Evolutionary conservation across 1,140 invertebrate genomes (phyloP).

Genomic region (Pogonomyrmex barbatus): DNA sequence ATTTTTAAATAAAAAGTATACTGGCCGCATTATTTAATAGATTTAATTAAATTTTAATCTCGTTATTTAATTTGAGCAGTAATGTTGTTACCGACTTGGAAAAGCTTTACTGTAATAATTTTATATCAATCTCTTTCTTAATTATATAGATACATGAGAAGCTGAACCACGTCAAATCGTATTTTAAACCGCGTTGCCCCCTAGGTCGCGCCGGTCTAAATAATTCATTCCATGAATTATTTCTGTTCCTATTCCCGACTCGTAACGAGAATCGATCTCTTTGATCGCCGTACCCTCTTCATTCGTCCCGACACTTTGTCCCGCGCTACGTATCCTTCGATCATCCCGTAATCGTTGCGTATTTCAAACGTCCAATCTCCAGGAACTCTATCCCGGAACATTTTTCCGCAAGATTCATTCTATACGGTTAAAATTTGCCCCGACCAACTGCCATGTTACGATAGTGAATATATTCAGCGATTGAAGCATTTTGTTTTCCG

Average conservation of each 20-base stretch:
- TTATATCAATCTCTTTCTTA: slow-evolving; percentile 22
- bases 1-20: no score
- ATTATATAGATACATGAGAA: slow-evolving; percentile 1
- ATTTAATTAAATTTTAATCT: no score
- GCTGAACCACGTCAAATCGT: slow-evolving; percentile 70
- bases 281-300: slow-evolving; percentile 45
- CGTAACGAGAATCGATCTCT: slow-evolving; percentile 73
- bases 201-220: slow-evolving; percentile 68
- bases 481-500: slow-evolving; percentile 8
- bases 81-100: no score
- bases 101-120: neutral
- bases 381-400: neutral
- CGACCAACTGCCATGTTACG: neutral
- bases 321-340: neutral
- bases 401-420: neutral
- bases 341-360: slow-evolving; percentile 34
- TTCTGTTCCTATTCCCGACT: slow-evolving; percentile 66
- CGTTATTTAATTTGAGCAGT: no score
- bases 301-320: slow-evolving; percentile 4
- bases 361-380: slow-evolving; percentile 5
- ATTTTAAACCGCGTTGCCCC: slow-evolving; percentile 73
- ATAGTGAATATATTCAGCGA: neutral
- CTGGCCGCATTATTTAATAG: no score
- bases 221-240: slow-evolving; percentile 81
- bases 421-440: neutral